Evolutionary conservation across 2,113 vertebrate species (phyloP).

Genomic region (chimpanzee (Pan troglodytes)): NHGRI_mPanTro3-v2.1_pri NC_072417.2:63468501-63469000

Average conservation of each 20-base stretch:
- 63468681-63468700: not conserved
- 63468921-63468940: not conserved
- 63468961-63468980: not conserved
- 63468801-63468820: not conserved
- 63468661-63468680: fast-evolving
- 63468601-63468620: too few relatives aligned
- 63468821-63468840: not conserved
- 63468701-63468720: not conserved
- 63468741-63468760: too few relatives aligned
- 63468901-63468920: not conserved
- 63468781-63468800: not conserved
- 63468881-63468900: not conserved
- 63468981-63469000: not conserved
- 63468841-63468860: not conserved
- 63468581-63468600: too few relatives aligned
- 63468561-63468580: too few relatives aligned
- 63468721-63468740: not conserved
- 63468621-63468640: not conserved
- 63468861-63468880: not conserved
- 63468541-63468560: too few relatives aligned
- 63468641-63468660: not conserved
- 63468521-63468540: too few relatives aligned
- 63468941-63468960: not conserved
- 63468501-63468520: too few relatives aligned
- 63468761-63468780: not conserved